Evolutionary conservation across 2,888 invertebrate species (phyloP), one percentile per base, ranked within the genome.

Genomic region (Fragum whitleyi): DNA sequence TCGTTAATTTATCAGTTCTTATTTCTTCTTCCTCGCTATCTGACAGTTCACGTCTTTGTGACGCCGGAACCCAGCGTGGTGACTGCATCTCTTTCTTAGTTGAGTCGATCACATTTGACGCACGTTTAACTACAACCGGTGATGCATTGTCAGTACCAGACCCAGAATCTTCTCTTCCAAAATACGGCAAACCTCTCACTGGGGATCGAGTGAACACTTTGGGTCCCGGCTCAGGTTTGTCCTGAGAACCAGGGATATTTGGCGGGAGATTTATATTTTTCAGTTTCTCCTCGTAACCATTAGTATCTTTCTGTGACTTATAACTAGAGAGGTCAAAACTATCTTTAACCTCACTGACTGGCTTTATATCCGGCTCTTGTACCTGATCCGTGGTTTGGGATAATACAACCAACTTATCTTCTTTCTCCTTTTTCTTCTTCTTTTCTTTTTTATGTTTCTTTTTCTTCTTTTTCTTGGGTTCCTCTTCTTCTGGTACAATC

Each of bases 391-490:
- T 42, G 3, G 9, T 65, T 16, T n/a, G 21, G 2, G 39, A 29
- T 42, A n/a, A 14, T 36, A 32, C 32, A 11, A n/a, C 74, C 68
- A 75, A 77, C 21, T 87, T 74, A 16, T 77, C 57, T 28, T 86
- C 62, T 67, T 69, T 81, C 73, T 86, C 75, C 28, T 81, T 74
- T 71, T 81, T 80, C 57, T 79, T 83, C 67, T 87, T 85, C 77
- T 83, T 87, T 79, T 87, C 86, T 70, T 88, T 88, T 81, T 87
- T 80, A 16, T 68, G 76, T 82, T 61, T 84, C 79, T 82, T 86
- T 79, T 57, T 77, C 75, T 62, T 77, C 74, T 71, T 74, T 75
- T 61, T 62, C 51, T n/a, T 57, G 16, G 29, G 65, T 53, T 65
- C 59, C 65, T 78, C 76, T 26, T 76, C 59, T n/a, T 62, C 70